These are phyloP conservation scores for Eupithecia centaureata DNA, from an alignment of 2,888 invertebrate species.

Conservation along the genomic window DNA sequence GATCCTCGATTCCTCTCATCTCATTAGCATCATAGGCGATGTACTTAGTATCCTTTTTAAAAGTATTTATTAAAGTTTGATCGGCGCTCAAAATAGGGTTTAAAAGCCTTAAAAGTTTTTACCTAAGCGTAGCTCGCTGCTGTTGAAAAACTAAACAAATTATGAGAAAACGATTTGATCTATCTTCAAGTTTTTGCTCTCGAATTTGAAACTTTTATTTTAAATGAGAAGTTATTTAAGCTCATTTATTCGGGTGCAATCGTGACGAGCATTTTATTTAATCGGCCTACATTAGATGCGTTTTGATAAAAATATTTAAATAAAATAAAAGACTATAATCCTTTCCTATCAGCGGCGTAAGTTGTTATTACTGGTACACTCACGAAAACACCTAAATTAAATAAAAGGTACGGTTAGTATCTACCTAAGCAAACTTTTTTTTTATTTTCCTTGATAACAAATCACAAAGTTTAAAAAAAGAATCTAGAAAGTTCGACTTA, in stretches of 20 bases:
- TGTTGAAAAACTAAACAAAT: neutral
- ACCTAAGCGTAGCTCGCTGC: neutral
- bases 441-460: neutral
- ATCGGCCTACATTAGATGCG: neutral
- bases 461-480: neutral
- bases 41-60: neutral
- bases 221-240: neutral
- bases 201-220: neutral
- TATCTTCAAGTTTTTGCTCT: neutral
- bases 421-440: neutral
- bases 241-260: neutral
- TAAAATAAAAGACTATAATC: neutral
- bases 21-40: neutral
- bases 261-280: neutral
- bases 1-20: neutral
- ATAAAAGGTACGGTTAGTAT: neutral
- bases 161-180: neutral
- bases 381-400: neutral
- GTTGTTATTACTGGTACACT: too few relatives aligned
- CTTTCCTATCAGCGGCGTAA: neutral
- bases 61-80: too few relatives aligned
- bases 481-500: slow-evolving; percentile 54
- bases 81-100: too few relatives aligned
- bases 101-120: neutral
- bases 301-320: neutral